Conservation (phyloP, 2,797 vertebrate genomes). For the Rhinichthys osculus region DNA sequence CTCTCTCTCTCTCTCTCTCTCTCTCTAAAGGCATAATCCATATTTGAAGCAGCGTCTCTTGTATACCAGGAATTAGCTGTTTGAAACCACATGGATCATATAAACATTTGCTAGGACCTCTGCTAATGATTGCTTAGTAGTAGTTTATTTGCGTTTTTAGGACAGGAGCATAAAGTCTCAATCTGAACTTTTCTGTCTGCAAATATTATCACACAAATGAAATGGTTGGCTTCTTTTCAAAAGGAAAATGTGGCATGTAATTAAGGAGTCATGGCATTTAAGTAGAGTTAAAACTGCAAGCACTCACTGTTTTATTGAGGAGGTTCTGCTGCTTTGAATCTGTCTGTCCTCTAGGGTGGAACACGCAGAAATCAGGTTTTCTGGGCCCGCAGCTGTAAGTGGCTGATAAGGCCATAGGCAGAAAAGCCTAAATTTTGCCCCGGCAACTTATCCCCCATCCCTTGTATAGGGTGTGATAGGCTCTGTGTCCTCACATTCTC, state of each 20-base stretch:
- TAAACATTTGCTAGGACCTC: background rate
- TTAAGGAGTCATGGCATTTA: constrained; percentile 37
- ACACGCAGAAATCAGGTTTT: constrained; percentile 53
- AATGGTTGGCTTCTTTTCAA: constrained; percentile 15
- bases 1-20: background rate
- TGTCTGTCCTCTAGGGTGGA: constrained; percentile 40
- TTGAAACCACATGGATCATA: background rate
- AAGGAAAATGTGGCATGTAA: constrained; percentile 25
- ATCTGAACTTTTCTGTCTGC: background rate
- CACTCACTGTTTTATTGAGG: constrained; percentile 16
- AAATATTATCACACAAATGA: background rate
- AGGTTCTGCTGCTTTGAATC: constrained; percentile 14
- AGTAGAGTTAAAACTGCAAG: constrained; percentile 45
- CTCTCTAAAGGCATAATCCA: background rate
- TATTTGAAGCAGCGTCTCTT: background rate
- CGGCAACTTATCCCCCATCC: constrained; percentile 41
- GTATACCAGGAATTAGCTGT: background rate
- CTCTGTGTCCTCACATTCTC: constrained; percentile 44
- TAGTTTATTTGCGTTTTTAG: background rate
- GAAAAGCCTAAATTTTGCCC: constrained; percentile 43
- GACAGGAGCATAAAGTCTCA: background rate
- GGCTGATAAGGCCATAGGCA: constrained; percentile 59
- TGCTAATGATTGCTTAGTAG: background rate
- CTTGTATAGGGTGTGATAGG: constrained; percentile 44
- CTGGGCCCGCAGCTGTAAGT: constrained; percentile 53